phyloP scores from a whole-genome alignment of 2,797 vertebrate species.

The Cirrhinus molitorella region DNA sequence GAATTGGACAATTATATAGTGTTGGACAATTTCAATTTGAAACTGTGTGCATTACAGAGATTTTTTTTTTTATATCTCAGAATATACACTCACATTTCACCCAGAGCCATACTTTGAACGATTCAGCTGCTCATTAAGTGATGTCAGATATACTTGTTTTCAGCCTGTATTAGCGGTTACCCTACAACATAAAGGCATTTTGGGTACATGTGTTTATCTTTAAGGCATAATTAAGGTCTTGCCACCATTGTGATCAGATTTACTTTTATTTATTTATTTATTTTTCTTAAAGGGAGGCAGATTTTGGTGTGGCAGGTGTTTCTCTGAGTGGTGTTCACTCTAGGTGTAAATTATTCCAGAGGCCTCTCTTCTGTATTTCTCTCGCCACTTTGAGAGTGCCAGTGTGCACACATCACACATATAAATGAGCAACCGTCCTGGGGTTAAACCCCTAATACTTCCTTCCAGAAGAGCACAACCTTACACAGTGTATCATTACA shows the following conservation, averaged over 20 bases:
- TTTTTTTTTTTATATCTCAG: neutral
- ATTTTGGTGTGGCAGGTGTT: conserved; percentile 6
- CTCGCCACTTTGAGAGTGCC: neutral
- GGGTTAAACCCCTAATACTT: conserved; percentile 20
- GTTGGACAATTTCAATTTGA: no score
- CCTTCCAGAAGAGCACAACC: conserved; percentile 11
- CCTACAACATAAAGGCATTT: neutral
- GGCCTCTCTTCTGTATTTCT: conserved; percentile 19
- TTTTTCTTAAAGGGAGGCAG: neutral
- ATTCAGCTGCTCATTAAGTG: neutral
- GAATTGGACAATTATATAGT: no score
- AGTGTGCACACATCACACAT: conserved; percentile 9
- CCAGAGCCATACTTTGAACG: neutral
- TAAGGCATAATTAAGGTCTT: neutral
- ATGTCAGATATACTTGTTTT: conserved; percentile 26
- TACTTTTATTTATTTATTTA: neutral
- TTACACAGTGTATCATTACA: neutral
- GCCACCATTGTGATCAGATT: neutral
- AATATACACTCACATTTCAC: neutral
- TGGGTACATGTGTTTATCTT: neutral
- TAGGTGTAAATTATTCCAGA: conserved; percentile 40
- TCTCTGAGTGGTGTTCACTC: neutral
- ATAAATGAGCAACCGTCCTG: conserved; percentile 35
- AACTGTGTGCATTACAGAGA: neutral
- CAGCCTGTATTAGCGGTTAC: neutral